Percentiles rank a stretch among this genome's conserved stretches.
Conservation (phyloP, 2,888 invertebrate species). For the Pomacea canaliculata region DNA sequence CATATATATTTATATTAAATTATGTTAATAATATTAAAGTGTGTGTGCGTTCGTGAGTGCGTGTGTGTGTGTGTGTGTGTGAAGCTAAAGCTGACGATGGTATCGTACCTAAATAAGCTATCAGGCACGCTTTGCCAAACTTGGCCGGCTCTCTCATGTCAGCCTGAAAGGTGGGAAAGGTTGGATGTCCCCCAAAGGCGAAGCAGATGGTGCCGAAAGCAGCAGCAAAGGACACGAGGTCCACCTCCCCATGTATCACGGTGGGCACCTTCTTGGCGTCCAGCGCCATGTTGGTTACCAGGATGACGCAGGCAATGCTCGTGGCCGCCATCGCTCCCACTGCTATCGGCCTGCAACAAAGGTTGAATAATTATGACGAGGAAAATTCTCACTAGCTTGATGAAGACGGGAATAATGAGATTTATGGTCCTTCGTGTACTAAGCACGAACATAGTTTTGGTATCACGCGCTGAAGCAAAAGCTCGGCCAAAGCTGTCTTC, state of each 20-base stretch:
- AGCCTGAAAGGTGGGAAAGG: constrained; percentile 89
- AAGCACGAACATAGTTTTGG: too few relatives aligned
- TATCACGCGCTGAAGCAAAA: too few relatives aligned
- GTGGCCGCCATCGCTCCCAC: constrained; percentile 77
- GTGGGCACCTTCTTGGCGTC: constrained; percentile 72
- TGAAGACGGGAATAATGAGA: not conserved
- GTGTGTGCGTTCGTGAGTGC: too few relatives aligned
- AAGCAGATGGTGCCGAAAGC: constrained; percentile 81
- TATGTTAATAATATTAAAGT: too few relatives aligned
- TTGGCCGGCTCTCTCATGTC: constrained; percentile 87
- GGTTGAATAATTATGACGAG: not conserved
- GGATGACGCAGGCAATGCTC: constrained; percentile 76
- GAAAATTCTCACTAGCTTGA: constrained; percentile 58
- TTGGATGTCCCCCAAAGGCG: constrained; percentile 81
- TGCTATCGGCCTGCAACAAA: constrained; percentile 75
- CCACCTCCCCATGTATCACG: constrained; percentile 37
- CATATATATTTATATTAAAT: too few relatives aligned
- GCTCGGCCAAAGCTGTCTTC: too few relatives aligned
- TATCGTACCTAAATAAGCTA: constrained; percentile 78
- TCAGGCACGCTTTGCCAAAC: constrained; percentile 80
- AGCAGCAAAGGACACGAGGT: constrained; percentile 77
- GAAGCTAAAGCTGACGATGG: too few relatives aligned
- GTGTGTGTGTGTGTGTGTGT: too few relatives aligned
- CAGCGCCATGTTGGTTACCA: constrained; percentile 76
- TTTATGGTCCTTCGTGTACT: too few relatives aligned